Evolutionary conservation across 92 coral and sea anemone species (phyloP).

Genomic region (Phenganax marumi): DNA sequence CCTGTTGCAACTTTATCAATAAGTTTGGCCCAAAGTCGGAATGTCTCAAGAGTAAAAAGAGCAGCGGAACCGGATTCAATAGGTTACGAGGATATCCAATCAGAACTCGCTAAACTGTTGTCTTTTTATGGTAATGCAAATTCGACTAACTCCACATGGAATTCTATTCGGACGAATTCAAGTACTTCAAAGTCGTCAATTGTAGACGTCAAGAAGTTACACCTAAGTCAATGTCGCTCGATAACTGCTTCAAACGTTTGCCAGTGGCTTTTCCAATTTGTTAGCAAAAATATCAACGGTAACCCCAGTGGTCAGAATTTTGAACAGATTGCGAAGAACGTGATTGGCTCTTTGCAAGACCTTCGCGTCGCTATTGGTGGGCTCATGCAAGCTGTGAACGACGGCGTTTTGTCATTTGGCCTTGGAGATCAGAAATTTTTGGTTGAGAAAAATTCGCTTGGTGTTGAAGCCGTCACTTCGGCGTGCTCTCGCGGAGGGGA

Average conservation of each 20-base stretch:
- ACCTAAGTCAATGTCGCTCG: constrained; percentile 33
- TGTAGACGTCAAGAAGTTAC: constrained; percentile 38
- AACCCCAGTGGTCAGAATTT: constrained; percentile 36
- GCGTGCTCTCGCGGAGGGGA: constrained; percentile 56
- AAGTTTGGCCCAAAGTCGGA: neutral
- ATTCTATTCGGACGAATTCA: neutral
- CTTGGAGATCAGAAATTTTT: constrained; percentile 20
- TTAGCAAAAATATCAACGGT: constrained; percentile 52
- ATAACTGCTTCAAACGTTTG: constrained; percentile 40
- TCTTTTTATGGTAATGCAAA: neutral
- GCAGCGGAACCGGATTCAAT: neutral
- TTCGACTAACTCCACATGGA: neutral
- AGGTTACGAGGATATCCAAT: neutral
- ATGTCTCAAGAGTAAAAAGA: neutral
- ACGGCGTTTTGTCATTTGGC: constrained; percentile 25
- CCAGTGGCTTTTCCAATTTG: constrained; percentile 47
- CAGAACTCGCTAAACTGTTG: neutral
- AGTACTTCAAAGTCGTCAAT: constrained; percentile 40
- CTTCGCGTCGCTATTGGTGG: constrained; percentile 47
- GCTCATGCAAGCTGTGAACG: constrained; percentile 54
- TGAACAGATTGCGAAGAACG: constrained; percentile 53
- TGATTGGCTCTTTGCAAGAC: constrained; percentile 54
- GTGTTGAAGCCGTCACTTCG: constrained; percentile 43
- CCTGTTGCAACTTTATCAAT: constrained; percentile 46
- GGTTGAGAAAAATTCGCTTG: constrained; percentile 50